Evolutionary conservation across 2,797 vertebrate species (phyloP).

Genomic region (Microchirus variegatus): DNA sequence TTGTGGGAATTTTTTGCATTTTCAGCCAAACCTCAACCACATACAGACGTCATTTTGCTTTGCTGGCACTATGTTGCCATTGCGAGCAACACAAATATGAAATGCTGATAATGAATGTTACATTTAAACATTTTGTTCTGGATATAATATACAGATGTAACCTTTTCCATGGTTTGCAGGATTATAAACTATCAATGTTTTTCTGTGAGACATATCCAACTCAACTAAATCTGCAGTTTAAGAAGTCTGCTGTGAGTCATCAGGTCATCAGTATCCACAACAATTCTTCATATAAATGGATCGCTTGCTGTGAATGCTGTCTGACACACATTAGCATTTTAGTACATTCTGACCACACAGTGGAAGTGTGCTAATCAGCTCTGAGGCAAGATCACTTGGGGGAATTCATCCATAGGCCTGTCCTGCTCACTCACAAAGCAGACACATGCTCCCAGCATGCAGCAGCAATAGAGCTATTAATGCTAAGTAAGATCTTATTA

Average conservation of each 20-base stretch:
- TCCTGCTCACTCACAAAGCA: conserved; percentile 12
- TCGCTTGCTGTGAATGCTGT: neutral
- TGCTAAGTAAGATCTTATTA: conserved; percentile 38
- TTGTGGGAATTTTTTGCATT: too few relatives aligned
- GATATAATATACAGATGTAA: too few relatives aligned
- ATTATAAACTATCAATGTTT: too few relatives aligned
- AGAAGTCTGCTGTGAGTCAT: neutral
- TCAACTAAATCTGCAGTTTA: too few relatives aligned
- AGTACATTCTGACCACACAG: neutral
- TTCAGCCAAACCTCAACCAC: too few relatives aligned
- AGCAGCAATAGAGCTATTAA: conserved; percentile 15
- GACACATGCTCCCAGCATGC: conserved; percentile 18
- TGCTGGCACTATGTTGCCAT: too few relatives aligned
- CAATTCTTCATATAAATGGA: neutral
- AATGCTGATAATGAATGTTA: too few relatives aligned
- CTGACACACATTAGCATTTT: conserved; percentile 1
- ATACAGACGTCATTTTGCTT: too few relatives aligned
- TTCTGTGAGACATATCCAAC: too few relatives aligned
- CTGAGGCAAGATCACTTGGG: conserved; percentile 15
- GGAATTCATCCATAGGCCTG: conserved; percentile 8
- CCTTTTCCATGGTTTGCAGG: too few relatives aligned
- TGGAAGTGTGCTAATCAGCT: conserved; percentile 21
- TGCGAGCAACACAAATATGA: too few relatives aligned
- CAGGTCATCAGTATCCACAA: neutral
- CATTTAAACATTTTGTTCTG: too few relatives aligned